Conservation (phyloP, 2,113 vertebrate genomes). For the Clarias batrachus region DNA sequence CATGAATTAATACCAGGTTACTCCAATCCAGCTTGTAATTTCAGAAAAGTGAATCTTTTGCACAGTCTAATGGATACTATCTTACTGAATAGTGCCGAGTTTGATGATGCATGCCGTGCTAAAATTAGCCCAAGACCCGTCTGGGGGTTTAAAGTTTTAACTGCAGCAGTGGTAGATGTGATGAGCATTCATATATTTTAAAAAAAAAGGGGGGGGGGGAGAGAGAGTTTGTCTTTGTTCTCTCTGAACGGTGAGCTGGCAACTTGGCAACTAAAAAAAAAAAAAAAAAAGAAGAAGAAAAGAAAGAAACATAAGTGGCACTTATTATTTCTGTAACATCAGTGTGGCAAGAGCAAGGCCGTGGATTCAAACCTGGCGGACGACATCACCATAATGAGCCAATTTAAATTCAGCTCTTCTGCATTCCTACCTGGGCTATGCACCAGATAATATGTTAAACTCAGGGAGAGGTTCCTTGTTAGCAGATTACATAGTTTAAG, state of each 20-base stretch:
- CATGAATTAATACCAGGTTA: constrained; percentile 8
- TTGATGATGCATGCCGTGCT: constrained; percentile 41
- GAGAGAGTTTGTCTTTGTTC: constrained; percentile 36
- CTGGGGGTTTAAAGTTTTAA: constrained; percentile 53
- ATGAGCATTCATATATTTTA: constrained; percentile 29
- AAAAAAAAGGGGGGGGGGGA: constrained; percentile 16
- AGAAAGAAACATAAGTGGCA: constrained; percentile 40
- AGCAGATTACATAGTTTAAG: constrained; percentile 49
- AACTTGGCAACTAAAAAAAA: constrained; percentile 36
- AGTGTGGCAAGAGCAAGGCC: constrained; percentile 25
- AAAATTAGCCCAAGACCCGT: constrained; percentile 33
- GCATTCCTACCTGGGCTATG: constrained; percentile 38
- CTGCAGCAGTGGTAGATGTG: constrained; percentile 47
- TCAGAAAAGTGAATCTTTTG: constrained; percentile 1
- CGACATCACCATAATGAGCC: constrained; percentile 67
- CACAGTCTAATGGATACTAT: constrained; percentile 25
- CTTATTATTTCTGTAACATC: constrained; percentile 65
- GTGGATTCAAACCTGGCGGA: constrained; percentile 48
- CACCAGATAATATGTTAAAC: constrained; percentile 45
- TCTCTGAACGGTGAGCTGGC: constrained; percentile 49
- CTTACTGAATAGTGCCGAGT: constrained; percentile 26
- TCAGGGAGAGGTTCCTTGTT: constrained; percentile 60
- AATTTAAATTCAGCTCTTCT: constrained; percentile 66
- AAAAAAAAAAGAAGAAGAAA: neutral
- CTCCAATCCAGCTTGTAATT: neutral